These are phyloP conservation scores for Phortica variegata DNA, from an alignment of 1,140 invertebrate species.

Conservation along the genomic window DNA sequence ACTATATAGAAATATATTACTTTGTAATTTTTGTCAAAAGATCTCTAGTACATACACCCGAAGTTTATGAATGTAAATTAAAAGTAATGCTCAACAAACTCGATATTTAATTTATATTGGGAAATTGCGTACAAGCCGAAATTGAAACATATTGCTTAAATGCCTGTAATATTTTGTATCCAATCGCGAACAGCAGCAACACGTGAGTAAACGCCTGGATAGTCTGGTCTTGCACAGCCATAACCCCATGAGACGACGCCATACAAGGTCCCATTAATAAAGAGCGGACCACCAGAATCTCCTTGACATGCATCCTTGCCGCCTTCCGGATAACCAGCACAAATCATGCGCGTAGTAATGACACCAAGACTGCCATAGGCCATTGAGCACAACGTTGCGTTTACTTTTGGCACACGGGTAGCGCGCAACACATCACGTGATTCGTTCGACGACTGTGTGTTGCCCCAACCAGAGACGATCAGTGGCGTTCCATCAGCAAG, in stretches of 20 bases:
- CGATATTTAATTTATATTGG: too few species aligned
- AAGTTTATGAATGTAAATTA: too few species aligned
- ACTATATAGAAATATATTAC: slow-evolving; percentile 42
- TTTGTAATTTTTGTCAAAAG: slow-evolving; percentile 34
- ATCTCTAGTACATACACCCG: too few species aligned
- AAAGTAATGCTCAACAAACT: too few species aligned
- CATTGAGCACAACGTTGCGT: slow-evolving; percentile 34
- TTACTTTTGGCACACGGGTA: slow-evolving; percentile 56
- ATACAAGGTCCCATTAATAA: slow-evolving; percentile 39
- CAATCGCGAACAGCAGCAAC: slow-evolving; percentile 57
- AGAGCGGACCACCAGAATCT: slow-evolving; percentile 58
- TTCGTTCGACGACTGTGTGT: slow-evolving; percentile 31
- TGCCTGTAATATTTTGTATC: slow-evolving; percentile 45
- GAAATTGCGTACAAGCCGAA: too few species aligned
- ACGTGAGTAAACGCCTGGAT: slow-evolving; percentile 63
- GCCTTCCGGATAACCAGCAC: slow-evolving; percentile 67
- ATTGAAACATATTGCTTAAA: slow-evolving; percentile 11
- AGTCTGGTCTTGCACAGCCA: slow-evolving; percentile 59
- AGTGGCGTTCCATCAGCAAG: slow-evolving; percentile 39
- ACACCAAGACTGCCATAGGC: slow-evolving; percentile 35
- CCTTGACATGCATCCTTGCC: slow-evolving; percentile 72
- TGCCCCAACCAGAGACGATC: slow-evolving; percentile 58
- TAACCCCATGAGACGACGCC: slow-evolving; percentile 67
- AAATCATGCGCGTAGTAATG: slow-evolving; percentile 67
- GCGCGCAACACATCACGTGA: slow-evolving; percentile 45